phyloP scores from a whole-genome alignment of 2,888 invertebrate genomes.

The Halocaridina rubra region DNA sequence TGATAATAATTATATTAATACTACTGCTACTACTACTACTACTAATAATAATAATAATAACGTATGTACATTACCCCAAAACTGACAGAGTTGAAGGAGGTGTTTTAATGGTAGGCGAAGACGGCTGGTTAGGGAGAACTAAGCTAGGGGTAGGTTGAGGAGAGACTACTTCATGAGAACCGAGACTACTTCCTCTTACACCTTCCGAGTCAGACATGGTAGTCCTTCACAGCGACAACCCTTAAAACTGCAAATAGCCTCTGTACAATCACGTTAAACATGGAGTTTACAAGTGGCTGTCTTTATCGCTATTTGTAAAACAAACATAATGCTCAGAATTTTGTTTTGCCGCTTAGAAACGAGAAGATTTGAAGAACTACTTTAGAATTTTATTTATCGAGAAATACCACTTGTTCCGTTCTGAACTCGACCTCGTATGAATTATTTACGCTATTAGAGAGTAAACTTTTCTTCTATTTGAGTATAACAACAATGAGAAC shows the following conservation, averaged over 20 bases:
- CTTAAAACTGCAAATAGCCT: background rate
- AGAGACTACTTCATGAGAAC: background rate
- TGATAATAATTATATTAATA: no score
- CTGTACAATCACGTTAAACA: background rate
- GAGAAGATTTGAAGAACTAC: no score
- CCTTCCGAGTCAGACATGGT: background rate
- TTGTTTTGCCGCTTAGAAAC: no score
- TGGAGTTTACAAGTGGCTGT: background rate
- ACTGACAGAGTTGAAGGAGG: background rate
- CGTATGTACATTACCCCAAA: background rate
- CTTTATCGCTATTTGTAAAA: background rate
- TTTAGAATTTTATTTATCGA: no score
- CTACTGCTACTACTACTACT: no score
- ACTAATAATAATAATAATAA: no score
- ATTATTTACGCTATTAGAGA: no score
- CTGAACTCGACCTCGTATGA: no score
- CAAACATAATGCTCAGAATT: no score
- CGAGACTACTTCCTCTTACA: background rate
- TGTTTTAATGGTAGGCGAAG: background rate
- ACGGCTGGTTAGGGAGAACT: background rate
- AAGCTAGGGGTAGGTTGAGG: background rate
- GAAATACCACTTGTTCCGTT: no score
- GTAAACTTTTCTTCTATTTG: no score
- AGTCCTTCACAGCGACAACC: background rate
- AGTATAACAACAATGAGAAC: no score